Base-by-base conservation (phyloP, 2,113 vertebrate species). In the Echinops telfairi region DNA sequence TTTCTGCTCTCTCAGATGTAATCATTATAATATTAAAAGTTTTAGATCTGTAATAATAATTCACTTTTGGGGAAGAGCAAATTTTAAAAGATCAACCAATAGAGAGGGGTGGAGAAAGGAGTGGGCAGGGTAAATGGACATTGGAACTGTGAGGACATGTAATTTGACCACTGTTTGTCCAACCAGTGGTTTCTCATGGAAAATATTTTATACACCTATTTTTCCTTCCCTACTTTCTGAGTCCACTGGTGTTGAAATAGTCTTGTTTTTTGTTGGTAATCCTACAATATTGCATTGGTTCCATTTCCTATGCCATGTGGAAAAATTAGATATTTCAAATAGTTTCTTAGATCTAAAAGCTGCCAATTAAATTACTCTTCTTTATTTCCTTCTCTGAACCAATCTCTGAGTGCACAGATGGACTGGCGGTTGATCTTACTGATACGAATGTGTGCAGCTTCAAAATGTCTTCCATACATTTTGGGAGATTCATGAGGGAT, bases 341-440 rank as follows among this genome's bases (percentile, higher is more conserved):
- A 99, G 99, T 97, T 99, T 99, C 98, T 99, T 99, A 99, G 98
- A 97, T 99, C 99, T 98, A 97, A 99, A 95, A 99, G 99, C 98
- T 99, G 99, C 99, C 99, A 99, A 95, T 99, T 99, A 15, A 99
- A 95, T 99, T 99, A 15, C 98, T 97, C 95, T 99, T 99, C 98
- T 98, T 98, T 99, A 99, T 99, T 95, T 99, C 99, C 15, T 99
- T 40, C 99, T 97, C 99, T 98, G 98, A 99, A 99, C 99, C 99
- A 99, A 98, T 99, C 99, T 98, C 99, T 99, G 97, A 99, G 98
- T 3, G 99, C 99, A 36, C 99, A 99, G 5, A 99, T 99, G 96
- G 99, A 99, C 86, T 99, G 99, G 79, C 99, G 98, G 0, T 98
- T 99, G 97, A 99, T 99, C 99, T 99, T 99, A 95, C 99, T 99